Evolutionary conservation across 2,113 vertebrate genomes (phyloP).

Genomic region (Steatornis caripensis): DNA sequence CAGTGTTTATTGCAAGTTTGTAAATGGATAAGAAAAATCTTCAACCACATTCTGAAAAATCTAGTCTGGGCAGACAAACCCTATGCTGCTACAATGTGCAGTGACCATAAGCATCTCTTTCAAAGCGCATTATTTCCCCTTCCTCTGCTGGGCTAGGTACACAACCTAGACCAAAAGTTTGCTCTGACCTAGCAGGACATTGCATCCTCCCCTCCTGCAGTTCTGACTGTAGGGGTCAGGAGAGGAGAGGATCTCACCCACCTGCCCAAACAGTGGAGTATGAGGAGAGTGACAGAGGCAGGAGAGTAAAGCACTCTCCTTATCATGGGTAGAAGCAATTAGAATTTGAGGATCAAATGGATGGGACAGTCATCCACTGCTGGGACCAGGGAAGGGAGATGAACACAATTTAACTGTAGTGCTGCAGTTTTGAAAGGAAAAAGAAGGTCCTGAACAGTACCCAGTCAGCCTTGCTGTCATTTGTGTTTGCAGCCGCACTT

Average conservation of each 20-base stretch:
- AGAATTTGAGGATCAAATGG: not conserved
- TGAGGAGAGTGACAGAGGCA: not conserved
- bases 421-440: not conserved
- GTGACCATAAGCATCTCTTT: not conserved
- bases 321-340: not conserved
- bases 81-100: not conserved
- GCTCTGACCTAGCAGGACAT: not conserved
- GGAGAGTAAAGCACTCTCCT: not conserved
- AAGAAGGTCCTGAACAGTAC: not conserved
- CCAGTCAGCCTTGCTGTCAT: not conserved
- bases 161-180: not conserved
- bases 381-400: not conserved
- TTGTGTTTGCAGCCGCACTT: not conserved
- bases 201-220: not conserved
- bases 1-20: not conserved
- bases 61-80: not conserved
- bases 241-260: not conserved
- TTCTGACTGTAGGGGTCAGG: not conserved
- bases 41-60: not conserved
- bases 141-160: not conserved
- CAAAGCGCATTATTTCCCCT: not conserved
- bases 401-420: not conserved
- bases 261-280: not conserved
- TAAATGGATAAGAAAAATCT: not conserved
- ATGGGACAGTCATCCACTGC: not conserved